Evolutionary conservation across 2,113 vertebrate genomes (phyloP), one percentile per base, ranked within the genome.

Genomic region (Tamias sibiricus): DNA sequence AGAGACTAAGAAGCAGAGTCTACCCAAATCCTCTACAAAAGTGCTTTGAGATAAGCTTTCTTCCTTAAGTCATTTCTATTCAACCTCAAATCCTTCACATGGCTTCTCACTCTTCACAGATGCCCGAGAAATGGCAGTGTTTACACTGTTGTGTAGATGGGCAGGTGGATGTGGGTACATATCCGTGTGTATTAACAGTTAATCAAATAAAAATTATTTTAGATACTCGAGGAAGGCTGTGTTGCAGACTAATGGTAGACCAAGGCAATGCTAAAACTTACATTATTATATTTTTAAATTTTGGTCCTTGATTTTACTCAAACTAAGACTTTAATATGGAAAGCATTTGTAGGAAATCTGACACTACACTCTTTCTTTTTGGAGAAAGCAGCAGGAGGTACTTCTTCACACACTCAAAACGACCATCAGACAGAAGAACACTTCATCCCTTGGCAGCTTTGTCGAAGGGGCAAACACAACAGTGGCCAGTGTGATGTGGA

Each of bases 231-330:
- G 42, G 52, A 88, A 57, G 7, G 57, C 44, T 44, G 20, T 30
- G 71, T 79, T 40, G 79, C 49, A 82, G 28, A 85, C 30, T n/a
- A 71, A 69, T 40, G 77, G 89, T 49, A 87, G 54, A 86, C 11
- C 68, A 69, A 68, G 26, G 72, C 22, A 87, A 9, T 59, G 44
- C 57, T 83, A 72, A 81, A 88, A 88, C 49, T 69, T 91, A 57
- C 40, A 69, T 35, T 42, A 37, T 37, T 85, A 37, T 54, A n/a
- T 72, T 88, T 93, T 54, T 30, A 13, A 13, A 47, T 64, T 91
- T 82, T 32, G 22, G 30, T 76, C 57, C 92, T 4, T 92, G 64
- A 91, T 69, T 96, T 93, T 83, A 76, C 42, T 94, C 54, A 93
- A 88, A 96, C 26, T 92, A 86, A 94, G 79, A 59, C 12, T 85